Evolutionary conservation across 2,113 vertebrate genomes (phyloP).

Genomic region (Semnornis frantzii): DNA sequence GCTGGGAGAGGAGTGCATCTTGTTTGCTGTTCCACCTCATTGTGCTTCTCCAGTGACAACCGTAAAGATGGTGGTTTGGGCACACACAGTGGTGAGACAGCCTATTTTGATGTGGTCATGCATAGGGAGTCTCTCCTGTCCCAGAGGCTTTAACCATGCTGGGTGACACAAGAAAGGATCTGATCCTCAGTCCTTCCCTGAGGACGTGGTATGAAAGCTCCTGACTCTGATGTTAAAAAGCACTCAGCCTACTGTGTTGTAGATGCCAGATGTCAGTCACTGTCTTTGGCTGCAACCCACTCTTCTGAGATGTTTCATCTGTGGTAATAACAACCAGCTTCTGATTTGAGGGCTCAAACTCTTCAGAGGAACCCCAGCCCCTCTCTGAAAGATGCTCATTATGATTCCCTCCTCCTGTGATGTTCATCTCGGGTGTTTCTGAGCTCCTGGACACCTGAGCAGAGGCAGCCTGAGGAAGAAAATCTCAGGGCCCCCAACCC

Average conservation of each 20-base stretch:
- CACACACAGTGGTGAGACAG: not conserved
- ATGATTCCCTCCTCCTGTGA: not conserved
- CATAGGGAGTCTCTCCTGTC: not conserved
- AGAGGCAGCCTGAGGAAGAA: not conserved
- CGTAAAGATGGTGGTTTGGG: accelerated
- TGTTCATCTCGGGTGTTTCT: not conserved
- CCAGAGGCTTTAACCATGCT: not conserved
- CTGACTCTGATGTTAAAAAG: not conserved
- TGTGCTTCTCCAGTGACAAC: not conserved
- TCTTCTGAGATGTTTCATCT: not conserved
- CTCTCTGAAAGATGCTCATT: not conserved
- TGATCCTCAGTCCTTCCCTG: not conserved
- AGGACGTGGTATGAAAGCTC: not conserved
- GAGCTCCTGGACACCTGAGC: not conserved
- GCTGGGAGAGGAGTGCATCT: not conserved
- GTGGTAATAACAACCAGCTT: not conserved
- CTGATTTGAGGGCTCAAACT: not conserved
- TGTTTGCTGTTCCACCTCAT: not conserved
- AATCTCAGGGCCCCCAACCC: not conserved
- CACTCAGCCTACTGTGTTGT: not conserved
- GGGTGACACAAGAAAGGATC: not conserved
- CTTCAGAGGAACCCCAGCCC: not conserved
- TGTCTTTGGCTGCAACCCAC: not conserved
- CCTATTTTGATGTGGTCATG: not conserved
- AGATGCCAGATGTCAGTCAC: no score